Percentiles rank a stretch among this genome's conserved stretches.
phyloP scores from a whole-genome alignment of 2,888 invertebrate genomes.

The Pachymerium ferrugineum region DNA sequence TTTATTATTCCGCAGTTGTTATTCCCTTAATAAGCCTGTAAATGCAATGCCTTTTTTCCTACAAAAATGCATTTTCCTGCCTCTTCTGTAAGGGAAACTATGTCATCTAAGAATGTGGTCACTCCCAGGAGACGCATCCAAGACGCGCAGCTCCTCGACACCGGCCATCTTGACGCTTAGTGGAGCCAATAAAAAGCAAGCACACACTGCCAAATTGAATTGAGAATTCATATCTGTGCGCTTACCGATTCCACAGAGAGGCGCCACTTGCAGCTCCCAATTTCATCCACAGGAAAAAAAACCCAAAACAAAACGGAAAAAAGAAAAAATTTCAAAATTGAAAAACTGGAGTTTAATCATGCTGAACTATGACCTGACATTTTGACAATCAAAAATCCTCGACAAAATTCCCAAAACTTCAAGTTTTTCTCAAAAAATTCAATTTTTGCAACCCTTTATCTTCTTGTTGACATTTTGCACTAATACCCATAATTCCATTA shows the following conservation, averaged over 20 bases:
- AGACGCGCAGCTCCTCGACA: conserved; percentile 5
- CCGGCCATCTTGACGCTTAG: conserved; percentile 7
- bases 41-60: background rate
- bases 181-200: conserved; percentile 10
- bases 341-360: background rate
- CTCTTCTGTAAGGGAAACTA: background rate
- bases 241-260: background rate
- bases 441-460: background rate
- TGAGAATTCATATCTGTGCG: conserved; percentile 11
- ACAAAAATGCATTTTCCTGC: background rate
- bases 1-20: background rate
- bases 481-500: background rate
- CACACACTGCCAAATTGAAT: conserved; percentile 10
- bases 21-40: conserved; percentile 1
- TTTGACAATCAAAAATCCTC: no score
- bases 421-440: background rate
- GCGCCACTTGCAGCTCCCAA: background rate
- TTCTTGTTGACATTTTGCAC: background rate
- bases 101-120: conserved; percentile 14
- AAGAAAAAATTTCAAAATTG: background rate
- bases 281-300: background rate
- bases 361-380: background rate
- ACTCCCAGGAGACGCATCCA: conserved; percentile 3
- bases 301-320: background rate
- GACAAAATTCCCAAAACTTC: no score